Evolutionary conservation across 2,888 invertebrate genomes (phyloP).

Genomic region (Dryadula phaetusa): DNA sequence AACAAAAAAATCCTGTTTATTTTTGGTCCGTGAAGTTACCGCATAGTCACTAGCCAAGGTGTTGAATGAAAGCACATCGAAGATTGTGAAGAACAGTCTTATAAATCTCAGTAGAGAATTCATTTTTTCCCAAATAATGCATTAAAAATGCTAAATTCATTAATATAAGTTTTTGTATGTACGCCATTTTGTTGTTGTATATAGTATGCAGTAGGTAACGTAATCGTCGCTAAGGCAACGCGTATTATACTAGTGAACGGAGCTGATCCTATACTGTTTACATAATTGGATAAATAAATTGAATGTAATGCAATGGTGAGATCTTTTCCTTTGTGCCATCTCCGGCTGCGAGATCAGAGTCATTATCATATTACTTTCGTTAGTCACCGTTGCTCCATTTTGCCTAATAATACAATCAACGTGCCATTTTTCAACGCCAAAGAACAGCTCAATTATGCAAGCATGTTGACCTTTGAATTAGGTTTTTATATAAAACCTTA

Average conservation of each 20-base stretch:
- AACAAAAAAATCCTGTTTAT: no score
- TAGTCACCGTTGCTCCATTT: constrained; percentile 19
- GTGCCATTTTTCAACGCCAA: constrained; percentile 7
- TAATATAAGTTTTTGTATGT: no score
- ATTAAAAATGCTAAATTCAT: no score
- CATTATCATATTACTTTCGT: constrained; percentile 19
- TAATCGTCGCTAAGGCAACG: no score
- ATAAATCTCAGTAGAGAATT: no score
- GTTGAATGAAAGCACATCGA: neutral
- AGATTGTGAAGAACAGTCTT: no score
- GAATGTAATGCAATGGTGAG: neutral
- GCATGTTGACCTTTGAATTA: neutral
- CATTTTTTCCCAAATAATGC: neutral
- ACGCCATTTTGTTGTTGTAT: no score
- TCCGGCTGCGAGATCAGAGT: neutral
- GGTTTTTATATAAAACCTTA: neutral
- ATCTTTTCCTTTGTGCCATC: neutral
- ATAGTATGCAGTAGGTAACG: no score
- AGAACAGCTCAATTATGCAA: neutral
- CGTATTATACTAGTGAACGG: no score
- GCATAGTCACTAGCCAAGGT: neutral
- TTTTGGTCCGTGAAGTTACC: neutral
- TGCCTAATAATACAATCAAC: constrained; percentile 15
- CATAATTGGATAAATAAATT: neutral
- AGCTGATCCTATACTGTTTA: no score